phyloP scores from a whole-genome alignment of 2,888 invertebrate species.

The Clostera curtula region DNA sequence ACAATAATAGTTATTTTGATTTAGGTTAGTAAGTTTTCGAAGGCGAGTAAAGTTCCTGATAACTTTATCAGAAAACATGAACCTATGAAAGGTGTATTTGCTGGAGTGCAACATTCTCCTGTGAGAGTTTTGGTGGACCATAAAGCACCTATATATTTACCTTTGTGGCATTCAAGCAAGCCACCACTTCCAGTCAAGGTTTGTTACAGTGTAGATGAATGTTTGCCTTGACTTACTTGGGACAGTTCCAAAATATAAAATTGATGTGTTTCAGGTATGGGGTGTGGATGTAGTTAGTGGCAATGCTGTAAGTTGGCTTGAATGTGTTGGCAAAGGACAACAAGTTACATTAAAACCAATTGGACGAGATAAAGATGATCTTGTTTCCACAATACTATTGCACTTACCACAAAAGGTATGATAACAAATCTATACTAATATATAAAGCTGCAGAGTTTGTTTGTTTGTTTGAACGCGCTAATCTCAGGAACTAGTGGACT shows the following conservation, averaged over 20 bases:
- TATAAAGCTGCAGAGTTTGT: no score
- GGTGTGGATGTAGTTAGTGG: constrained; percentile 64
- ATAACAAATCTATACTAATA: no score
- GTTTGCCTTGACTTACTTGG: constrained; percentile 13
- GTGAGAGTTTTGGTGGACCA: constrained; percentile 71
- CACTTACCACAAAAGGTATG: constrained; percentile 57
- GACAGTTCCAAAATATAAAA: constrained; percentile 18
- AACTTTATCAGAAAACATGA: constrained; percentile 71
- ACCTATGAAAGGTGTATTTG: constrained; percentile 65
- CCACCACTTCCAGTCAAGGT: constrained; percentile 72
- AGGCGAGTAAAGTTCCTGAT: constrained; percentile 72
- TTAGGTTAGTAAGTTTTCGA: constrained; percentile 78
- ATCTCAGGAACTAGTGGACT: no score
- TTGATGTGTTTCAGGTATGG: constrained; percentile 51
- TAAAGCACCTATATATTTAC: constrained; percentile 70
- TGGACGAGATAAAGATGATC: constrained; percentile 52
- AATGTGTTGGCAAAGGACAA: constrained; percentile 68
- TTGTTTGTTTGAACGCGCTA: no score
- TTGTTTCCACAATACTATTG: constrained; percentile 57
- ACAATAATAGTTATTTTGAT: constrained; percentile 22
- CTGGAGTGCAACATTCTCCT: constrained; percentile 67
- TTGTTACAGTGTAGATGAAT: constrained; percentile 13
- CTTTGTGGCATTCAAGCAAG: constrained; percentile 66
- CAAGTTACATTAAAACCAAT: constrained; percentile 66
- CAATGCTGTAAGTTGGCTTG: constrained; percentile 76